Evolutionary conservation across 2,113 vertebrate species (phyloP).

Genomic region (Microcebus ravelobensis): DNA sequence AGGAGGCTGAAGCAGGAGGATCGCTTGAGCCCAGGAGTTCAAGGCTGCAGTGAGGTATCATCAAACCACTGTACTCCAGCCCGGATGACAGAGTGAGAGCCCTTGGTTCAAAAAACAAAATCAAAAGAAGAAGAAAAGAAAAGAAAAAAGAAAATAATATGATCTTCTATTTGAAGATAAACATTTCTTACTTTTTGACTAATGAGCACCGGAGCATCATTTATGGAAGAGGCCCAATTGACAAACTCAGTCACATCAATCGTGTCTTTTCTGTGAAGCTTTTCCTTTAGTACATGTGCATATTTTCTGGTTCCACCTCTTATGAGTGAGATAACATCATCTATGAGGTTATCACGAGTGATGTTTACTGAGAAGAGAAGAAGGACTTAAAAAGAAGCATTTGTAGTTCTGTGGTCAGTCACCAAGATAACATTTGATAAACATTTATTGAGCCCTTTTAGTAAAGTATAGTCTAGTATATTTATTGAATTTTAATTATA

Average conservation of each 20-base stretch:
- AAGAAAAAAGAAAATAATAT: background rate
- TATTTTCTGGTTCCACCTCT: conserved; percentile 86
- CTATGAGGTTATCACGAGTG: conserved; percentile 75
- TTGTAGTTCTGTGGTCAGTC: background rate
- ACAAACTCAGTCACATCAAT: conserved; percentile 85
- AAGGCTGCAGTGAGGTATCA: too few relatives aligned
- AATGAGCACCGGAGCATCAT: conserved; percentile 87
- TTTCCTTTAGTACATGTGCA: conserved; percentile 87
- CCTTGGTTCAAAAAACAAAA: too few relatives aligned
- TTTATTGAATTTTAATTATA: conserved; percentile 40
- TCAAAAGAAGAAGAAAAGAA: too few relatives aligned
- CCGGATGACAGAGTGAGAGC: too few relatives aligned
- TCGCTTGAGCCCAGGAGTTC: too few relatives aligned
- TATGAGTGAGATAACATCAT: conserved; percentile 88
- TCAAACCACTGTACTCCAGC: too few relatives aligned
- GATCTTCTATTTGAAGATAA: background rate
- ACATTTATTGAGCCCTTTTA: background rate
- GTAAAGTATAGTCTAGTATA: background rate
- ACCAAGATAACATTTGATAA: background rate
- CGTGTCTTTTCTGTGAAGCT: conserved; percentile 75
- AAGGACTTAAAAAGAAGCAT: background rate
- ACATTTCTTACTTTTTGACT: conserved; percentile 74
- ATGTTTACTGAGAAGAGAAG: conserved; percentile 56
- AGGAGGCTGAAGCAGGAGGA: too few relatives aligned
- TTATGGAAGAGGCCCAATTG: conserved; percentile 88